These are phyloP conservation scores for Microplitis deprimator DNA, from an alignment of 2,888 invertebrate genomes.

Conservation along the genomic window DNA sequence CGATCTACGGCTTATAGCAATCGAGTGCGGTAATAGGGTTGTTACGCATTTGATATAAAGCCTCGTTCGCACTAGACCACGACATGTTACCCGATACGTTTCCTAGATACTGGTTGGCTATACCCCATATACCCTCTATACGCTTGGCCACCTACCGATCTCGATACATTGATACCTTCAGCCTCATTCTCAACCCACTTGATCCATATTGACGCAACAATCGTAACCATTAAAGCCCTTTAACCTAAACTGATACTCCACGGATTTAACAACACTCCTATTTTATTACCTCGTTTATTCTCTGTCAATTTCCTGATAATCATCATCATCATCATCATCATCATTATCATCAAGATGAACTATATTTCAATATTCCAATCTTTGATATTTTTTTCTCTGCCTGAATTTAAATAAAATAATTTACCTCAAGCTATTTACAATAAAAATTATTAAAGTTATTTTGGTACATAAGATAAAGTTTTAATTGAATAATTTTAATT, in stretches of 20 bases:
- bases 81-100: constrained; percentile 23
- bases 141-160: background rate
- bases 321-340: too few species aligned
- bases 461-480: background rate
- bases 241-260: background rate
- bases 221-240: constrained; percentile 3
- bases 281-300: background rate
- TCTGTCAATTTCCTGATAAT: background rate
- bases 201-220: background rate
- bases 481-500: constrained; percentile 3
- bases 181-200: constrained; percentile 15
- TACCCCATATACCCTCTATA: background rate
- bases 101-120: background rate
- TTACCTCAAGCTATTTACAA: too few species aligned
- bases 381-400: too few species aligned
- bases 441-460: too few species aligned
- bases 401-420: too few species aligned
- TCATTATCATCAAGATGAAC: too few species aligned
- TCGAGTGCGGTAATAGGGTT: constrained; percentile 61
- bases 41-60: constrained; percentile 63
- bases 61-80: constrained; percentile 41
- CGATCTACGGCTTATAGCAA: constrained; percentile 64
- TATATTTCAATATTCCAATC: too few species aligned
- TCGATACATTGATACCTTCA: background rate
- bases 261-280: background rate